These are phyloP conservation scores for Ciona savignyi DNA, from an alignment of 23 tunicate species.

Conservation along the genomic window DNA sequence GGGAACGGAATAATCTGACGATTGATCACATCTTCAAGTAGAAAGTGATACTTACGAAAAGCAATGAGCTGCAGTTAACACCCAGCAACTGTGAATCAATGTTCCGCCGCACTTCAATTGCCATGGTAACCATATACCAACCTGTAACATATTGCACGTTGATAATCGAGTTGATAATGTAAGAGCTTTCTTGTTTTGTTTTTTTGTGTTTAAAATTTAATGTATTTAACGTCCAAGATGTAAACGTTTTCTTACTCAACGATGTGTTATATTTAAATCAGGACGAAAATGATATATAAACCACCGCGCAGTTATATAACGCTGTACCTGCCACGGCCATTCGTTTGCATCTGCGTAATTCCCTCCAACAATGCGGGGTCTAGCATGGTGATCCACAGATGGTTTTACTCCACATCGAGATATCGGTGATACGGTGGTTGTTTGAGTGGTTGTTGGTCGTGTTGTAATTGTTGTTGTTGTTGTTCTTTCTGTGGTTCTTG, in stretches of 20 bases:
- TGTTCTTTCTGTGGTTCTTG: constrained; percentile 7
- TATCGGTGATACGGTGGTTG: constrained; percentile 18
- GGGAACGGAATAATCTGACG: too few relatives aligned
- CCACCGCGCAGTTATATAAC: too few relatives aligned
- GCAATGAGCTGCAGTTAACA: constrained; percentile 89
- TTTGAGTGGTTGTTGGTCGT: constrained; percentile 6
- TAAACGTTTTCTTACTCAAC: too few relatives aligned
- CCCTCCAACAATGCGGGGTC: constrained; percentile 65
- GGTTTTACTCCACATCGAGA: constrained; percentile 52
- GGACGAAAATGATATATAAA: too few relatives aligned
- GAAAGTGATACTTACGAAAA: constrained; percentile 59
- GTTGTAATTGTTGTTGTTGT: constrained; percentile 36
- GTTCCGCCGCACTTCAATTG: constrained; percentile 79
- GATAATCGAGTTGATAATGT: too few relatives aligned
- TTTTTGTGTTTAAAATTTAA: too few relatives aligned
- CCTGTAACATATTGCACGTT: constrained; percentile 11
- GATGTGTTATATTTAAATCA: too few relatives aligned
- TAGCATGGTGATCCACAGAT: neutral
- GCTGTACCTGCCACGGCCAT: constrained; percentile 90
- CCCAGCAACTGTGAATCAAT: constrained; percentile 78
- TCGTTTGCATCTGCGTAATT: constrained; percentile 32
- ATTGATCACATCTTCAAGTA: too few relatives aligned
- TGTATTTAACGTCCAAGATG: too few relatives aligned
- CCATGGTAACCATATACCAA: constrained; percentile 63
- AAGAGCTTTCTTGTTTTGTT: neutral